Conservation (phyloP, 2,888 invertebrate species). For the Lydus trimaculatus region DNA sequence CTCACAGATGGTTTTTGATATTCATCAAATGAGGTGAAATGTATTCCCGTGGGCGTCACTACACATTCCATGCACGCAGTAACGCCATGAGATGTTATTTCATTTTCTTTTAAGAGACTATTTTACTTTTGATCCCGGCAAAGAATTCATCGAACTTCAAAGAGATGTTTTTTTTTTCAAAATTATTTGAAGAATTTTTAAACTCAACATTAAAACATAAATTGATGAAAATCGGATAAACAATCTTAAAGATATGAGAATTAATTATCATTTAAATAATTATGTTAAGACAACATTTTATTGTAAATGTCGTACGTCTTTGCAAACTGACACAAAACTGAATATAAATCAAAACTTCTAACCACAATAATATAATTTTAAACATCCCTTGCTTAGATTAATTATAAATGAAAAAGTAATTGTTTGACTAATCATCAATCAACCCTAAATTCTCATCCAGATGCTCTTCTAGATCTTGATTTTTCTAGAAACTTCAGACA, state of each 20-base stretch:
- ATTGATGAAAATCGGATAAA: not conserved
- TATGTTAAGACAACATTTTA: slow-evolving; percentile 31
- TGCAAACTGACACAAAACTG: slow-evolving; percentile 26
- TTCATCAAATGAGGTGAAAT: slow-evolving; percentile 47
- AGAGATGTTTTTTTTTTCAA: no score
- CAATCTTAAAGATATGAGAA: not conserved
- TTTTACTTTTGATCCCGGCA: slow-evolving; percentile 18
- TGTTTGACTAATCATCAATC: slow-evolving; percentile 28
- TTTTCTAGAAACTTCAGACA: not conserved
- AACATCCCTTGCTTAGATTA: slow-evolving; percentile 24
- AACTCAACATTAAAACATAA: not conserved
- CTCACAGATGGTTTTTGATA: slow-evolving; percentile 47
- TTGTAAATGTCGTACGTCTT: slow-evolving; percentile 29
- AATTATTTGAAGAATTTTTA: not conserved
- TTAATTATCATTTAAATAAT: slow-evolving; percentile 31
- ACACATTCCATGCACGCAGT: slow-evolving; percentile 42
- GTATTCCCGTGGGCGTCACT: slow-evolving; percentile 45
- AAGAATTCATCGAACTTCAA: slow-evolving; percentile 16
- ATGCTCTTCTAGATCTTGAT: not conserved
- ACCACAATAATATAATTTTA: slow-evolving; percentile 29
- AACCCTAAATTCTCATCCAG: not conserved
- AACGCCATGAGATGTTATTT: slow-evolving; percentile 43
- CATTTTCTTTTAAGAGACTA: slow-evolving; percentile 32
- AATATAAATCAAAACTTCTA: slow-evolving; percentile 30
- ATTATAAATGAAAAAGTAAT: slow-evolving; percentile 31